Base-by-base conservation (phyloP, 2,888 invertebrate species). In the Andrena marginata region DNA sequence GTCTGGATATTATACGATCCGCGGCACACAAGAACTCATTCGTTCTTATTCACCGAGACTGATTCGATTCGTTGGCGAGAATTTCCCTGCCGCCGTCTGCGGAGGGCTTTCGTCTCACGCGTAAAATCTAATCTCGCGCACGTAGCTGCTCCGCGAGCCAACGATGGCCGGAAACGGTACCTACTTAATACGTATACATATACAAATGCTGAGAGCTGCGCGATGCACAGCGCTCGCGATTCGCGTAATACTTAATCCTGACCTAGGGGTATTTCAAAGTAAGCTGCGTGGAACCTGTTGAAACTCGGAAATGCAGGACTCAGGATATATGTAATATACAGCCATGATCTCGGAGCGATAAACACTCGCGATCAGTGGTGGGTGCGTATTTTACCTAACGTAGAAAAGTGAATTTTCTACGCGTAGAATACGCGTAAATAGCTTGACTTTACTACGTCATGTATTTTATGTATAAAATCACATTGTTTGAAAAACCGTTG, bases 201-300 rank as follows among this genome's bases (percentile, higher is more conserved):
- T 33, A 60, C 31, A 62, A 62, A 62, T 62, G 13, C 31, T 16
- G 4, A 31, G 62, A 71, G 62, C 62, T 62, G 51, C 51, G 62
- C n/a, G n/a, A n/a, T n/a, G n/a, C n/a, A n/a, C n/a, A n/a, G n/a
- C n/a, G n/a, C n/a, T n/a, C n/a, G n/a, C 26, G 33, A 71, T 33
- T 59, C 42, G 54, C 42, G 23, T 33, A 48, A 73, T 48, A 48
- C 33, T 54, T 65, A n/a, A 56, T 64, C 64, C 56, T n/a, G 16
- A 48, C 13, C 42, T 26, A 7, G 10, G 23, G n/a, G 16, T 35
- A 33, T 51, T 54, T 63, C 51, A 8, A 23, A 35, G 62, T 54
- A 63, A 72, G 51, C 51, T 63, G 51, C 16, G 63, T 13, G 62
- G 54, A 35, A 72, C 63, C 65, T 10, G 64, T 20, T 29, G 65